Conservation (phyloP, 2,797 vertebrate genomes). For the Chromis chromis region DNA sequence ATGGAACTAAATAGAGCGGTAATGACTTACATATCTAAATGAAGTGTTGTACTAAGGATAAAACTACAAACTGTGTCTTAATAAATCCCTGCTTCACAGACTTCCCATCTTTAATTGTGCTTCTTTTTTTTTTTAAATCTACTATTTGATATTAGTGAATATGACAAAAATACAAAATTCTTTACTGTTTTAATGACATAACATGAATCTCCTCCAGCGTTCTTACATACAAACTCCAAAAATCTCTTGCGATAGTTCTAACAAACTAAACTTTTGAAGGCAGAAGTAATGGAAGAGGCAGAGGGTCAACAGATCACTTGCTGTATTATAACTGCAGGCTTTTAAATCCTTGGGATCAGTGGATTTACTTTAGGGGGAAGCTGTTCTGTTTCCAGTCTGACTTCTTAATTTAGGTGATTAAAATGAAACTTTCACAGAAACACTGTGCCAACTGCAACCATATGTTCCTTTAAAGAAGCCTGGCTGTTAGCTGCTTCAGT, state of each 20-base stretch:
- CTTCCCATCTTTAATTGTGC: background rate
- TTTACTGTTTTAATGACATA: background rate
- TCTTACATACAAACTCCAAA: background rate
- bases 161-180: background rate
- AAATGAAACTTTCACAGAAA: constrained; percentile 19
- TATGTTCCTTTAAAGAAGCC: background rate
- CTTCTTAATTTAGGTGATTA: constrained; percentile 1
- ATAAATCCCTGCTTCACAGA: background rate
- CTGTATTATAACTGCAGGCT: background rate
- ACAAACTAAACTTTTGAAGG: background rate
- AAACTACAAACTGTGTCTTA: background rate
- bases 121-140: background rate
- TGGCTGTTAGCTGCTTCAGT: background rate
- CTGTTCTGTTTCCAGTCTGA: background rate
- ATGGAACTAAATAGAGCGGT: constrained; percentile 26
- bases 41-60: background rate
- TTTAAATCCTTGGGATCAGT: background rate
- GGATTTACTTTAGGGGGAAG: background rate
- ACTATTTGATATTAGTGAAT: background rate
- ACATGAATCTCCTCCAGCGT: background rate
- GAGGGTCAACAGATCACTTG: background rate
- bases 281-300: no score
- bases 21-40: constrained; percentile 6
- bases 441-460: background rate
- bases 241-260: background rate